phyloP scores from a whole-genome alignment of 2,113 vertebrate species.

The Thunnus thynnus region DNA sequence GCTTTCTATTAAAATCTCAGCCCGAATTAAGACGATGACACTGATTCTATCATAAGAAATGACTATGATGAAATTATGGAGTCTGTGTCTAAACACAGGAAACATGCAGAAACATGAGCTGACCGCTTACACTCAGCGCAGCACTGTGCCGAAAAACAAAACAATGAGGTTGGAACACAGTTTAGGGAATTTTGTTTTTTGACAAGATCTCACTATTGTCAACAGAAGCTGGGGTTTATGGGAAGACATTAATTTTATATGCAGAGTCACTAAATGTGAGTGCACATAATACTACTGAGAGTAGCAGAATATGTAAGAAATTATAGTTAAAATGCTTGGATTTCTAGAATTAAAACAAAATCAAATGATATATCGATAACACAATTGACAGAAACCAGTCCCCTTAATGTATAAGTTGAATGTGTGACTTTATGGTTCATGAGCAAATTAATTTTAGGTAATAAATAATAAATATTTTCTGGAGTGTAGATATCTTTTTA shows the following conservation, averaged over 20 bases:
- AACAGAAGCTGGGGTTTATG: background rate
- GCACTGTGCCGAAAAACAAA: background rate
- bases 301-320: background rate
- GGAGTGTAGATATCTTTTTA: background rate
- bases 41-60: slow-evolving; percentile 11
- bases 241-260: slow-evolving; percentile 1
- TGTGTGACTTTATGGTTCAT: too few relatives aligned
- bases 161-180: background rate
- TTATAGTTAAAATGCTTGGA: background rate
- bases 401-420: background rate
- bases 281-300: background rate
- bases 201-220: background rate
- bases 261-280: background rate
- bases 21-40: background rate
- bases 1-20: background rate
- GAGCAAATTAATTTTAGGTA: too few relatives aligned
- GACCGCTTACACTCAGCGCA: background rate
- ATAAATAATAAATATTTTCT: too few relatives aligned
- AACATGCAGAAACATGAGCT: background rate
- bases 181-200: slow-evolving; percentile 10
- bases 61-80: background rate
- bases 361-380: background rate
- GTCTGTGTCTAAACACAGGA: background rate
- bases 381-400: background rate
- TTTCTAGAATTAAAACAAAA: background rate